Base-by-base conservation (phyloP, 2,888 invertebrate species). In the Pyrrhia umbra region DNA sequence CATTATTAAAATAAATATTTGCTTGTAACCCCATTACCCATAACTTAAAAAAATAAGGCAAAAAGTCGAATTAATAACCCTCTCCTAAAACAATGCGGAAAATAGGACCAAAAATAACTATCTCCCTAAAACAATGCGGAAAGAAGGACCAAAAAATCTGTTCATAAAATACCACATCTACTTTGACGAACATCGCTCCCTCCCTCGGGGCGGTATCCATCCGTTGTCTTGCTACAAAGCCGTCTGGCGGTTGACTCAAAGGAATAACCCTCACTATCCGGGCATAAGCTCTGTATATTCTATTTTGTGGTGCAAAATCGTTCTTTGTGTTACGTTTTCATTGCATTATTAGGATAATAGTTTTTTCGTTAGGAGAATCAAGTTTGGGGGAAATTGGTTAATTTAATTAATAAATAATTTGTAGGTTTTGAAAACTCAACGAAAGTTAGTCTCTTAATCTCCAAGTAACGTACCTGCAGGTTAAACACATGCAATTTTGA, bases 201-300 rank as follows among this genome's bases (percentile, higher is more conserved):
- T 61, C 66, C 84, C 81, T 68, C 43, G 68, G 71, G 80, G 81
- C 72, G 49, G 42, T 70, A 76, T 77, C 80, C 75, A 76, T 79
- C 77, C 77, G 75, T 73, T 72, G 76, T 75, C 77, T 77, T 72
- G 25, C 47, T 60, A 81, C 84, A 83, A 77, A 85, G 83, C 80
- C 69, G 74, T 25, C 64, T 63, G 68, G 69, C 72, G 75, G 79
- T 77, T 75, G 77, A 78, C 85, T 84, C 85, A 81, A 84, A 84
- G 84, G 85, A 81, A 85, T 84, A 83, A 80, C 68, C 70, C 15
- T 23, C 50, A 64, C 78, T 73, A 73, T 73, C 62, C 40, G 45
- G 54, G 57, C 56, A 77, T 75, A 79, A 75, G 63, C 68, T 72
- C 65, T 56, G 59, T 72, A 60, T 64, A 68, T 74, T 71, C 61